Base-by-base conservation (phyloP, 2,888 invertebrate species). In the Sarcophaga variegata region DNA sequence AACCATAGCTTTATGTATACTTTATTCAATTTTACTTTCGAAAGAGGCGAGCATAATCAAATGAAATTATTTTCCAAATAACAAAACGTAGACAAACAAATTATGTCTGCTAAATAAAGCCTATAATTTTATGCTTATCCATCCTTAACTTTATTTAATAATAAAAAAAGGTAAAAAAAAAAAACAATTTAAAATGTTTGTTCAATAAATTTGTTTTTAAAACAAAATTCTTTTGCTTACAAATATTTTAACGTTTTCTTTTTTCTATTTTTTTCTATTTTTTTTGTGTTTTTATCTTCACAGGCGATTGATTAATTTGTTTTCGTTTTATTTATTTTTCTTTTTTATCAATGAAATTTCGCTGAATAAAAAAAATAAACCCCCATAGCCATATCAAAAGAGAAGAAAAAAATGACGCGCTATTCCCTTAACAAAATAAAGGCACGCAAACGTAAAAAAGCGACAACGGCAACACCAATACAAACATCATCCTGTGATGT, bases 251-350 rank as follows among this genome's bases (percentile, higher is more conserved):
- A 37, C 8, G 37, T 37, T 37, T 6, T 6, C 6, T 45, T 66
- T 67, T 69, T 79, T 54, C n/a, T 75, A 76, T 64, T 67, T 6
- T 14, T 62, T 49, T 72, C 20, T 80, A 22, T 71, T 74, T 71
- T 74, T 71, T 63, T 49, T 37, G 37, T 14, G 6, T 81, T 84
- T 79, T 74, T 74, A 78, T 69, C 72, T 84, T 87, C 82, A 84
- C 84, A 76, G 79, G 76, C 79, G 84, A 87, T 87, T 87, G 87
- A 84, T 87, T 87, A 84, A 87, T 78, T 84, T 37, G 37, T 37
- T 37, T 37, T 37, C 8, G 17, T 14, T 54, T 54, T 54, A 17
- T 54, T 54, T 54, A 2, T 54, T 8, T 54, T 54, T 54, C 12
- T 54, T 54, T 80, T 87, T 82, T 87, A 82, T 84, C 78, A 81